Conservation (phyloP, 2,888 invertebrate species). For the Thereva nobilitata region DNA sequence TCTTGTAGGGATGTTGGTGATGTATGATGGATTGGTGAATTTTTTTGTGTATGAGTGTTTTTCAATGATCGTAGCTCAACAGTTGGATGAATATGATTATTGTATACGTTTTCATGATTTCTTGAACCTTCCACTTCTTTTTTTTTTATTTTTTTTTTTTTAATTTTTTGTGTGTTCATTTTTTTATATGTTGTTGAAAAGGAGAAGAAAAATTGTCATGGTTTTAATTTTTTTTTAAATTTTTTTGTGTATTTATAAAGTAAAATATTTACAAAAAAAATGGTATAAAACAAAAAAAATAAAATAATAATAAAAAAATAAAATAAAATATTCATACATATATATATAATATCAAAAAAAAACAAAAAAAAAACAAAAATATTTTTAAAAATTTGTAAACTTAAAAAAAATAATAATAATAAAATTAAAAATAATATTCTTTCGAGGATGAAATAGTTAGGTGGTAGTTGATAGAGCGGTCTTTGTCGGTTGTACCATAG, state of each 20-base stretch:
- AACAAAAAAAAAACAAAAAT: slow-evolving; percentile 8
- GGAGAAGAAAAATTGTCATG: slow-evolving; percentile 4
- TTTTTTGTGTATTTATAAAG: not conserved
- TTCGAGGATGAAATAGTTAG: no score
- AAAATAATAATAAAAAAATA: no score
- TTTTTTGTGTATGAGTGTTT: no score
- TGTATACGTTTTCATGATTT: slow-evolving; percentile 1
- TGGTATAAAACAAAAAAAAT: no score
- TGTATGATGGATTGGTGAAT: not conserved
- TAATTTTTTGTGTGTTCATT: slow-evolving; percentile 1
- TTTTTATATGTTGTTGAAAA: slow-evolving; percentile 6
- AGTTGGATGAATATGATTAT: not conserved
- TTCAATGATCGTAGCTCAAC: no score
- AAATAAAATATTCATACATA: not conserved
- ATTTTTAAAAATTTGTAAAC: not conserved
- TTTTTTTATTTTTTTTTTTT: not conserved
- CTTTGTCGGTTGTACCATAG: no score
- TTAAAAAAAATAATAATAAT: no score
- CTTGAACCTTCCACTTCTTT: slow-evolving; percentile 11
- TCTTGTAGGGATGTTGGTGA: not conserved
- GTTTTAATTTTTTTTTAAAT: slow-evolving; percentile 1
- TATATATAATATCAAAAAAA: slow-evolving; percentile 14
- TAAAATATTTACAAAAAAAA: no score
- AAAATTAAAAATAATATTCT: no score
- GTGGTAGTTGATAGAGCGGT: no score